Base-by-base conservation (phyloP, 2,888 invertebrate species). In the Cryptocephalus moraei region DNA sequence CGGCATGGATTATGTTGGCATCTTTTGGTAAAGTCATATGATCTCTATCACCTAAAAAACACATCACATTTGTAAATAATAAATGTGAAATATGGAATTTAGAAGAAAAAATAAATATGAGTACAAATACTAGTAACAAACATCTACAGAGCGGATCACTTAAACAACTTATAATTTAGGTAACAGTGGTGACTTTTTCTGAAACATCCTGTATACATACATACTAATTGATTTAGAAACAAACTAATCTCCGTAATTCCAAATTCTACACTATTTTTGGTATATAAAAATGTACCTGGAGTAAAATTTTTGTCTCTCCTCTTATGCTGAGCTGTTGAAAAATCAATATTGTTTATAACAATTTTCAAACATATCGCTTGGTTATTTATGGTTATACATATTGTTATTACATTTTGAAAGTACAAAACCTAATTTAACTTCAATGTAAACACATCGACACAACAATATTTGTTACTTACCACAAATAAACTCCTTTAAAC, bases 1-100 rank as follows among this genome's bases (percentile, higher is more conserved):
- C 97, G 0, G 94, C 86, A 70, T 97, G 96, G n/a, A 97, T 66
- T 32, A 94, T 81, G 12, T 91, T 88, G 58, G 91, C 86, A 65
- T 94, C 93, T 9, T 86, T 85, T 1, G 96, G 96, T 54, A 95
- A 75, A 32, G 84, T 84, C 57, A 90, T 86, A 53, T 84, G 81
- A 62, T 86, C 85, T 61, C 81, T 76, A 64, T 84, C 83, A 41
- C 88, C 89, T 78, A 52, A 47, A 58, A 57, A 46, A 44, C 22
- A 22, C 6, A 22, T 22, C 22, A 22, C 6, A 22, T 22, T 22
- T 22, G 22, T 22, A 22, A 22, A 22, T 22, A 22, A 22, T 4
- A 22, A 6, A 22, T 22, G 6, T 6, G 6, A 22, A 22, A 2
- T 22, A 6, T 22, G 6, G 22, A 22, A 22, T 6, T 2, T n/a